A percentile compares a stretch with the other conserved stretches of the same genome.
Evolutionary conservation across 2,797 vertebrate genomes (phyloP).

Genomic region (Limosa lapponica): DNA sequence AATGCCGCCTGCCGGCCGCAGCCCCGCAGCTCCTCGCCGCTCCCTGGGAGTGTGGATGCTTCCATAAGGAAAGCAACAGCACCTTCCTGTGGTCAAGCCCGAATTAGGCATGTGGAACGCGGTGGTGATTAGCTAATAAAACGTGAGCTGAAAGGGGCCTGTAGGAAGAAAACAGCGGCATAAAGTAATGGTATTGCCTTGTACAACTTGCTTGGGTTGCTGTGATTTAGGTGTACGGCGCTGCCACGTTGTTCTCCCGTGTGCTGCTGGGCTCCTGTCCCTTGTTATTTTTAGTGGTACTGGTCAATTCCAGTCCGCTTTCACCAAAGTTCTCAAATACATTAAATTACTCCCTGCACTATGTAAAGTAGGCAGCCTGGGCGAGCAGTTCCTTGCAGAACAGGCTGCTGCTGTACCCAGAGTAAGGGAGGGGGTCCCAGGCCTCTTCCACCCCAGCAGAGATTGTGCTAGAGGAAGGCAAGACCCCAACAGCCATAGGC

Average conservation of each 20-base stretch:
- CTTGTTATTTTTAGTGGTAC: accelerated
- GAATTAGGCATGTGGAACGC: accelerated
- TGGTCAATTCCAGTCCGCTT: not conserved
- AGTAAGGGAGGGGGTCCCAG: accelerated
- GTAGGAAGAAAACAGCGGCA: accelerated
- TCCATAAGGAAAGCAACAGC: not conserved
- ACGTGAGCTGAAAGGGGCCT: accelerated
- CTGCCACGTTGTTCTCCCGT: accelerated
- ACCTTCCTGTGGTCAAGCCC: not conserved
- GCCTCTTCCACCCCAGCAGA: not conserved
- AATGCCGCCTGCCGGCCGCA: constrained; percentile 50
- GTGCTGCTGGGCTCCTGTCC: not conserved
- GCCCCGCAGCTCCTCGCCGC: not conserved
- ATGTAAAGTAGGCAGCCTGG: accelerated
- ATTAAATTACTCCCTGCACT: accelerated
- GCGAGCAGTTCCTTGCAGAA: accelerated
- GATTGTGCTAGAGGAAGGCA: not conserved
- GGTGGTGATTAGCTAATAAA: accelerated
- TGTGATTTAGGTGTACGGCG: accelerated
- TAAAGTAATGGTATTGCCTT: accelerated
- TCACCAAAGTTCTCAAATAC: not conserved
- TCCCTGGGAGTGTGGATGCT: accelerated
- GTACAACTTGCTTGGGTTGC: accelerated
- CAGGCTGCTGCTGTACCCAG: not conserved
- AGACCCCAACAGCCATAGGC: not conserved